Evolutionary conservation across 2,797 vertebrate genomes (phyloP).

Genomic region (Schizopygopsis pylzovi): DNA sequence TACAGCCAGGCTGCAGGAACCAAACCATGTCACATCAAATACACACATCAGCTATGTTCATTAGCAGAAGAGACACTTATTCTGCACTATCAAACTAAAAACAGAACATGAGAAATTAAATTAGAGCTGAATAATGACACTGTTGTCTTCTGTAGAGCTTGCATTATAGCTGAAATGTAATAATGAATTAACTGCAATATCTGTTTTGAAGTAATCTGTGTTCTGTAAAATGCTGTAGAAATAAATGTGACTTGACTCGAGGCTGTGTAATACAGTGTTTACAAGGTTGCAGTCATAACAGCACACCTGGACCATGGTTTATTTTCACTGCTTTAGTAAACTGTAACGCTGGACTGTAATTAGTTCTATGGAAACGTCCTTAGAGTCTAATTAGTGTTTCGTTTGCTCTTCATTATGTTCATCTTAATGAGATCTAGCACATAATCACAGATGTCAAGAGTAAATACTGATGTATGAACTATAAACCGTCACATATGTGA

Average conservation of each 20-base stretch:
- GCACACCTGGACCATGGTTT: too few species aligned
- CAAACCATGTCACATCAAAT: neutral
- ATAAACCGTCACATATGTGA: neutral
- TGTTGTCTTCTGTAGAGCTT: neutral
- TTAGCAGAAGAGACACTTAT: neutral
- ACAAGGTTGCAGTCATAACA: neutral
- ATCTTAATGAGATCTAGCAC: neutral
- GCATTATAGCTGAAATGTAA: neutral
- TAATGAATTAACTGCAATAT: neutral
- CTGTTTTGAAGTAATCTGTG: neutral
- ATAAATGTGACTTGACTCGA: neutral
- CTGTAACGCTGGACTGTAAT: neutral
- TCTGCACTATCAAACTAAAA: neutral
- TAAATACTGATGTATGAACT: neutral
- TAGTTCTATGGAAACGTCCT: neutral
- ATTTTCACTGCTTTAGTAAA: neutral
- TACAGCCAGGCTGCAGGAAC: conserved; percentile 84
- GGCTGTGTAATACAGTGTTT: neutral
- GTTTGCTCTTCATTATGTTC: neutral
- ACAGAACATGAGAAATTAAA: neutral
- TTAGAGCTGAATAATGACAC: neutral
- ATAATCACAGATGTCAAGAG: neutral
- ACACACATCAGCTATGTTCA: neutral
- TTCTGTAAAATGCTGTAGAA: neutral
- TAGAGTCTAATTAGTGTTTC: neutral